phyloP scores from a whole-genome alignment of 2,888 invertebrate genomes.

The Stenotaenia linearis region DNA sequence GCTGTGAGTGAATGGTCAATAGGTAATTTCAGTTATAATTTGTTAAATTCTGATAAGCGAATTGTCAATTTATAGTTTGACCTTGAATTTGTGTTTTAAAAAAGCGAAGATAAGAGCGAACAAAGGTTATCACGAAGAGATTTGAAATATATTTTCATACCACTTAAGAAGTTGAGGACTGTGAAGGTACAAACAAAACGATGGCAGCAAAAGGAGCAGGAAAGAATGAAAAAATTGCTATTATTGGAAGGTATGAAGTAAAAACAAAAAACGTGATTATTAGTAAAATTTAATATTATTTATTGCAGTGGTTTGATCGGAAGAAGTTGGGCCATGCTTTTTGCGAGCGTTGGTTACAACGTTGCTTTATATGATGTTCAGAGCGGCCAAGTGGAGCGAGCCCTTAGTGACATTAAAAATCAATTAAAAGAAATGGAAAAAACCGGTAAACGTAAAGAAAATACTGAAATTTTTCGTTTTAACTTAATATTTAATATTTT shows the following conservation, averaged over 20 bases:
- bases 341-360: conserved; percentile 83
- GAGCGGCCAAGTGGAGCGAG: conserved; percentile 65
- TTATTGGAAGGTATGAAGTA: not conserved
- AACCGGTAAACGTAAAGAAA: conserved; percentile 51
- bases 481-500: not conserved
- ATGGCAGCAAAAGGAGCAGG: too few species aligned
- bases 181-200: too few species aligned
- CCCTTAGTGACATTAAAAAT: conserved; percentile 64
- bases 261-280: not conserved
- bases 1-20: too few species aligned
- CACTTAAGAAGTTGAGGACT: too few species aligned
- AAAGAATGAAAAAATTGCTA: conserved; percentile 12
- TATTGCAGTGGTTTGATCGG: conserved; percentile 85
- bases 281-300: not conserved
- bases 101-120: too few species aligned
- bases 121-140: too few species aligned
- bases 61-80: too few species aligned
- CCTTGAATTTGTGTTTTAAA: too few species aligned
- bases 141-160: too few species aligned
- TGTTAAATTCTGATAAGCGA: too few species aligned
- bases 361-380: conserved; percentile 81
- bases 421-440: conserved; percentile 67
- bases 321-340: conserved; percentile 94
- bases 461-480: too few species aligned
- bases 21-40: too few species aligned